Conservation (phyloP, 2,797 vertebrate genomes). For the Coranthus polyacanthus region DNA sequence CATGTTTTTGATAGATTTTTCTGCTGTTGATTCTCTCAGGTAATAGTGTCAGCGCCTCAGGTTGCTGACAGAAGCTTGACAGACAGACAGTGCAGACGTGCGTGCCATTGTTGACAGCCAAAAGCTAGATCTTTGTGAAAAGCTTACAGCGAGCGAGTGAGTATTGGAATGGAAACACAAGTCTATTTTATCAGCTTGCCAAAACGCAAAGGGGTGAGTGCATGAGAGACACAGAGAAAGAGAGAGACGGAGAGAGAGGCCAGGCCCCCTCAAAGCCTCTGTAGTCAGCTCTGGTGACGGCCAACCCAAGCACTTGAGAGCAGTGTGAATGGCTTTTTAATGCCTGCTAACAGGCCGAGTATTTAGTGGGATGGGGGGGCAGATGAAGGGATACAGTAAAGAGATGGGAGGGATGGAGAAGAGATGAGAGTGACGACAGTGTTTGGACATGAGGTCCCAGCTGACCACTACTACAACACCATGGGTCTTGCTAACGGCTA, state of each 20-base stretch:
- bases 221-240: constrained; percentile 52
- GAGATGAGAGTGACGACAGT: constrained; percentile 66
- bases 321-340: constrained; percentile 84
- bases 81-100: constrained; percentile 41
- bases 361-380: constrained; percentile 65
- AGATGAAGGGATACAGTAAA: constrained; percentile 56
- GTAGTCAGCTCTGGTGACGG: constrained; percentile 66
- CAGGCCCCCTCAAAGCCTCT: constrained; percentile 65
- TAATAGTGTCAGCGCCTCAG: constrained; percentile 60
- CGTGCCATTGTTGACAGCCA: constrained; percentile 59
- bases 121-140: constrained; percentile 52
- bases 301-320: constrained; percentile 80
- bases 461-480: constrained; percentile 37
- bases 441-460: constrained; percentile 57
- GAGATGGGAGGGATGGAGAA: constrained; percentile 44
- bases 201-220: constrained; percentile 58
- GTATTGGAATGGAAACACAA: constrained; percentile 71
- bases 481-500: constrained; percentile 1
- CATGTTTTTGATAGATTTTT: constrained; percentile 50
- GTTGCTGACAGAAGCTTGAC: constrained; percentile 40
- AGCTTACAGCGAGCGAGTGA: constrained; percentile 42
- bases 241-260: constrained; percentile 39
- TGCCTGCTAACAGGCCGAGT: constrained; percentile 79
- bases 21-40: constrained; percentile 63
- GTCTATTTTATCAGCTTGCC: constrained; percentile 68